Evolutionary conservation across 2,797 vertebrate species (phyloP).

Genomic region (Tinamus major): DNA sequence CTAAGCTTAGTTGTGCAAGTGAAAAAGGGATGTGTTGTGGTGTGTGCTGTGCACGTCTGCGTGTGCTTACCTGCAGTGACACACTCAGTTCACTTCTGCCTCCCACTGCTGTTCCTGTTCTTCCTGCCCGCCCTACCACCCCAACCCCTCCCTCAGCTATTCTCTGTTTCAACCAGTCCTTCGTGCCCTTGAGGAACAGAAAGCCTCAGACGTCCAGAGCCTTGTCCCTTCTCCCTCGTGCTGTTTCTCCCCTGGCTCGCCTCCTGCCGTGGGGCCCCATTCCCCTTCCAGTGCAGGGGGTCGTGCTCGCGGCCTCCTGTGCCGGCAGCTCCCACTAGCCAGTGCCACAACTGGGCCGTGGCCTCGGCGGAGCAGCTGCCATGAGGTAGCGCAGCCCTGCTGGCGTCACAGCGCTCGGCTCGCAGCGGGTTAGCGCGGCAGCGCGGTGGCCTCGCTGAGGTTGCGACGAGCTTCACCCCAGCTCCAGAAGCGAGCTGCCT

Average conservation of each 20-base stretch:
- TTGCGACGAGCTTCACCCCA: neutral
- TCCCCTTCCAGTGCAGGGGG: neutral
- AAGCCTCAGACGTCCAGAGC: neutral
- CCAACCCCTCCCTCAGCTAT: neutral
- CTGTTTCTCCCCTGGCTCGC: neutral
- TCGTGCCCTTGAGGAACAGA: neutral
- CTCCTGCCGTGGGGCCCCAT: accelerated
- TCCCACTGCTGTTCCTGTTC: neutral
- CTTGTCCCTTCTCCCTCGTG: neutral
- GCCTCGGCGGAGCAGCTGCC: neutral
- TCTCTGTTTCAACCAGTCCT: neutral
- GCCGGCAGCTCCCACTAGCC: accelerated
- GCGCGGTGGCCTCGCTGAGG: neutral
- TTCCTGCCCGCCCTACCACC: neutral
- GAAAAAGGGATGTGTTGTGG: neutral
- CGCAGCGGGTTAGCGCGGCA: too few relatives aligned
- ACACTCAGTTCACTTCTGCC: neutral
- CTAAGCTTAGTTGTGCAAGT: neutral
- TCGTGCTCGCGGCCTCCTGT: neutral
- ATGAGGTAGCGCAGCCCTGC: neutral
- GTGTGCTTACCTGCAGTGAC: neutral
- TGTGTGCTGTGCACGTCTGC: neutral
- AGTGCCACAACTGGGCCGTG: neutral
- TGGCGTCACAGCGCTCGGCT: accelerated
- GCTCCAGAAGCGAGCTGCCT: neutral